These are phyloP conservation scores for Orcinus orca DNA, from an alignment of 2,113 vertebrate species.

Conservation along the genomic window DNA sequence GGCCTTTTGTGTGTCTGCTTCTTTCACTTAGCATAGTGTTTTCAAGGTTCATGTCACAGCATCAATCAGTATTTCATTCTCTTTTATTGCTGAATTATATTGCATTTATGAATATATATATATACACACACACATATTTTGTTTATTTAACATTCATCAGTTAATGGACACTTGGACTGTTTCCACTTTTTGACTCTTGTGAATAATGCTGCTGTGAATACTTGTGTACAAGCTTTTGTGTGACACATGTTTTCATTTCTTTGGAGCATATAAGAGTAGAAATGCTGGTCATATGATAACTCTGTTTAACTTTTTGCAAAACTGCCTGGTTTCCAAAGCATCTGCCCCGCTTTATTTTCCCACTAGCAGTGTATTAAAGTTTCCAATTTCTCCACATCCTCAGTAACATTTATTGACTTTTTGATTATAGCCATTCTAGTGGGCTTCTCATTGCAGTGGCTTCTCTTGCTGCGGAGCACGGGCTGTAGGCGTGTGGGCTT, in stretches of 20 bases:
- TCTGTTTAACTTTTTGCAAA: not conserved
- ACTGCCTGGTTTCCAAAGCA: not conserved
- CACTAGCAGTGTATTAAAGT: not conserved
- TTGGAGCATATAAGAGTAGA: not conserved
- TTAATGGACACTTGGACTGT: not conserved
- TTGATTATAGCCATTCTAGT: not conserved
- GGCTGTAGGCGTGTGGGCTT: too few species aligned
- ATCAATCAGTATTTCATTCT: not conserved
- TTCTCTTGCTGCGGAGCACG: too few species aligned
- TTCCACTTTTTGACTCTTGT: not conserved
- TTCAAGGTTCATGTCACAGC: not conserved
- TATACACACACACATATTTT: not conserved
- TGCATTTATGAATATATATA: not conserved
- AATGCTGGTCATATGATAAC: not conserved
- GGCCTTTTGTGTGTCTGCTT: not conserved
- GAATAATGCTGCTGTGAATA: not conserved
- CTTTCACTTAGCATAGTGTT: not conserved
- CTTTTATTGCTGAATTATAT: not conserved
- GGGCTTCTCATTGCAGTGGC: too few species aligned
- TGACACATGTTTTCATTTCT: not conserved
- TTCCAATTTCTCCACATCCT: not conserved
- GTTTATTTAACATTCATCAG: not conserved
- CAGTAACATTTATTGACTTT: not conserved
- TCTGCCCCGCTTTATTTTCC: not conserved
- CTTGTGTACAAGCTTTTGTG: not conserved